These are phyloP conservation scores for Buceros bicornis DNA, from an alignment of 2,797 vertebrate species.

Conservation along the genomic window DNA sequence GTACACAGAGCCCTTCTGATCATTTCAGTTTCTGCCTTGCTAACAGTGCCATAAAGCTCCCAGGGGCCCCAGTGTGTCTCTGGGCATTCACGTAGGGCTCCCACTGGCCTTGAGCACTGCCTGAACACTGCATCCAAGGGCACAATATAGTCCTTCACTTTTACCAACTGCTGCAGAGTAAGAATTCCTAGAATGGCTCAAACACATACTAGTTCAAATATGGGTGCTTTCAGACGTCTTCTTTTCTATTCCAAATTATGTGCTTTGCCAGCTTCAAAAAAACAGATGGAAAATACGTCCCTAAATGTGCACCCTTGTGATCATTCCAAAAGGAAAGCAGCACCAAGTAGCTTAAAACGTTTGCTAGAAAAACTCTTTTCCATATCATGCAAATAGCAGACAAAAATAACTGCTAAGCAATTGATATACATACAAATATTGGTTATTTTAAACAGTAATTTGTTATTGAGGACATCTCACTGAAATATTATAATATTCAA, in stretches of 20 bases:
- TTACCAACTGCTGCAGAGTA: not conserved
- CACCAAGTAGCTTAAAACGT: constrained; percentile 72
- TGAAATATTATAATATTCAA: constrained; percentile 76
- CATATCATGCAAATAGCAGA: constrained; percentile 77
- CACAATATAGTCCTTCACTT: constrained; percentile 28
- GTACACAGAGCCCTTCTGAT: not conserved
- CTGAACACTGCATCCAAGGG: not conserved
- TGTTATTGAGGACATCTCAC: constrained; percentile 72
- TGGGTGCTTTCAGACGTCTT: constrained; percentile 58
- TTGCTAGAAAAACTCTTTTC: constrained; percentile 68
- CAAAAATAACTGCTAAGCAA: constrained; percentile 76
- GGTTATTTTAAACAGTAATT: constrained; percentile 76
- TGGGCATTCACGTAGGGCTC: not conserved
- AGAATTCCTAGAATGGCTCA: constrained; percentile 55
- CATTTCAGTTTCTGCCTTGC: not conserved
- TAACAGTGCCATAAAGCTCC: not conserved
- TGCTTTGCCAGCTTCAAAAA: constrained; percentile 73
- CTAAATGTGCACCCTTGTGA: constrained; percentile 73
- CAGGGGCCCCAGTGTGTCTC: not conserved
- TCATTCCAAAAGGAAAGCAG: constrained; percentile 69
- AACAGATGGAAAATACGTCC: constrained; percentile 49
- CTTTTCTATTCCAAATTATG: constrained; percentile 62
- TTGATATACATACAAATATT: constrained; percentile 77
- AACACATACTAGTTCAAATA: constrained; percentile 52
- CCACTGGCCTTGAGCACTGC: not conserved